These are phyloP conservation scores for Eristalis intricaria DNA, from an alignment of 2,888 invertebrate genomes.

Conservation along the genomic window DNA sequence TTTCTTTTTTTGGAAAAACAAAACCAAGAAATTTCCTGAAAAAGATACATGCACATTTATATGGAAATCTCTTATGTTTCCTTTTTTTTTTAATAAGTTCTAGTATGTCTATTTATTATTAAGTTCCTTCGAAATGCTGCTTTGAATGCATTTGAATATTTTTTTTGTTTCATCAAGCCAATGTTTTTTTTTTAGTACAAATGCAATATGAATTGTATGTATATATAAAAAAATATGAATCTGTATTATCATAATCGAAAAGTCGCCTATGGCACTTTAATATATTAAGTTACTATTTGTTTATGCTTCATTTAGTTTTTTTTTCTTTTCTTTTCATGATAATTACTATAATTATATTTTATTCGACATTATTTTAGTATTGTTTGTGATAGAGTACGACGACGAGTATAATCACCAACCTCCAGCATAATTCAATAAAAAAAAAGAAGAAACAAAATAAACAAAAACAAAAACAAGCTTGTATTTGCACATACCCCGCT, in stretches of 20 bases:
- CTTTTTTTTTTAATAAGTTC: constrained; percentile 59
- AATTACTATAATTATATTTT: constrained; percentile 39
- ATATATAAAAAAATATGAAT: constrained; percentile 72
- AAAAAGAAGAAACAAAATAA: neutral
- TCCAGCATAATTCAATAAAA: constrained; percentile 19
- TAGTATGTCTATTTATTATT: constrained; percentile 46
- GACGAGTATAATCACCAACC: constrained; percentile 47
- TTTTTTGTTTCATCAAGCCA: constrained; percentile 40
- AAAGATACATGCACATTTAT: constrained; percentile 65
- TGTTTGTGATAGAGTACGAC: constrained; percentile 31
- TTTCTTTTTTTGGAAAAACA: neutral
- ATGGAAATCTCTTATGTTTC: constrained; percentile 32
- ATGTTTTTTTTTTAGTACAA: constrained; percentile 62
- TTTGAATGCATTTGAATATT: constrained; percentile 20
- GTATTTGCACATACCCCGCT: constrained; percentile 70
- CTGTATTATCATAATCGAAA: constrained; percentile 54
- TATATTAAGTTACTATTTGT: constrained; percentile 61
- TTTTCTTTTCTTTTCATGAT: constrained; percentile 16
- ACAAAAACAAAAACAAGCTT: constrained; percentile 40
- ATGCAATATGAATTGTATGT: constrained; percentile 70
- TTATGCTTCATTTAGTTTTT: constrained; percentile 15
- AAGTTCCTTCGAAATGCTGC: constrained; percentile 58
- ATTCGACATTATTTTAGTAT: constrained; percentile 46
- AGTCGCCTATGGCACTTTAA: constrained; percentile 71
- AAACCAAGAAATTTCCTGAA: constrained; percentile 16